phyloP scores from a whole-genome alignment of 1,140 invertebrate species.

The Triops longicaudatus region DNA sequence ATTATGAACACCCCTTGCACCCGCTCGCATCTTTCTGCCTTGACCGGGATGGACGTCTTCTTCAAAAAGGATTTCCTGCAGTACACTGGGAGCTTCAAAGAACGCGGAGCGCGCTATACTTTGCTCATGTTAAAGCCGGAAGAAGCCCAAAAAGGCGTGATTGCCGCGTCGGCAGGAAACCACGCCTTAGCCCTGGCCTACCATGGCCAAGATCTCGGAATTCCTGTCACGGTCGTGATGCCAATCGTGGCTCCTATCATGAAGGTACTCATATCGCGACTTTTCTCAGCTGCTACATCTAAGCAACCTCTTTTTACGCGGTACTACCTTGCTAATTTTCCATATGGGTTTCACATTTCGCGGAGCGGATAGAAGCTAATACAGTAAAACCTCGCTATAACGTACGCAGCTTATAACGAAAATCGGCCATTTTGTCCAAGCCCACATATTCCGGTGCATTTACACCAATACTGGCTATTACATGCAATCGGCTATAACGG shows the following conservation, averaged over 20 bases:
- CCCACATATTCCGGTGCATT: too few relatives aligned
- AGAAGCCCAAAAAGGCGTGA: conserved; percentile 66
- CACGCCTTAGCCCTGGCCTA: conserved; percentile 82
- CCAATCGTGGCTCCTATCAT: conserved; percentile 82
- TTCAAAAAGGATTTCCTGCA: conserved; percentile 91
- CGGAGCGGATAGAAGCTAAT: too few relatives aligned
- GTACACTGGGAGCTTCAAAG: conserved; percentile 67
- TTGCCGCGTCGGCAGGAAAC: conserved; percentile 86
- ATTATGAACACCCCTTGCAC: conserved; percentile 74
- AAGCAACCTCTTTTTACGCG: too few relatives aligned
- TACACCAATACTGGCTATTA: too few relatives aligned
- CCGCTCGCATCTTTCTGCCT: conserved; percentile 65
- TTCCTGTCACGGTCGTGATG: conserved; percentile 89
- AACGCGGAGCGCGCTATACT: conserved; percentile 80
- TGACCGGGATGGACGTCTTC: conserved; percentile 74
- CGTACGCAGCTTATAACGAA: too few relatives aligned
- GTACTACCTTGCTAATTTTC: too few relatives aligned
- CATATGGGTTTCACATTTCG: too few relatives aligned
- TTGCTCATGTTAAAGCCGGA: conserved; percentile 62
- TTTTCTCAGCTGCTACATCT: not conserved
- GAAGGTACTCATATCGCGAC: conserved; percentile 51
- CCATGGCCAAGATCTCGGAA: conserved; percentile 67
- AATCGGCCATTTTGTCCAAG: too few relatives aligned
- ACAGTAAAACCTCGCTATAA: too few relatives aligned
- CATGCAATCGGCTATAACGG: too few relatives aligned